Percentiles rank a stretch among this genome's conserved stretches.
Conservation (phyloP, 2,888 invertebrate species). For the Macaria notata region DNA sequence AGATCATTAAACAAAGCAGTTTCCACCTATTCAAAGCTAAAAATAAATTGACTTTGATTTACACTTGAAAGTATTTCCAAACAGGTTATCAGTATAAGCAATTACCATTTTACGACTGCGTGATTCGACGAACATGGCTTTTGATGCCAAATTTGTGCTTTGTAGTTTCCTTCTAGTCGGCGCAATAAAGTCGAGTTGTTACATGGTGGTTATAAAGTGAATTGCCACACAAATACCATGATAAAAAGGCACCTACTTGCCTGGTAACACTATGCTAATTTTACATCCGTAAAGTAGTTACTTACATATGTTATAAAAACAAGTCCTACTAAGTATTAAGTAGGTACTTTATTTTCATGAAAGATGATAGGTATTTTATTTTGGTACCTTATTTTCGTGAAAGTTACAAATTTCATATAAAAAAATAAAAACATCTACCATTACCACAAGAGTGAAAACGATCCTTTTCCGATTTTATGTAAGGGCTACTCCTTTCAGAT, state of each 20-base stretch:
- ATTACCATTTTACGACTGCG: slow-evolving; percentile 57
- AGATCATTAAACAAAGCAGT: not conserved
- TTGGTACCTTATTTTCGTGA: too few relatives aligned
- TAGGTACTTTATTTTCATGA: too few relatives aligned
- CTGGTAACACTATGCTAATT: not conserved
- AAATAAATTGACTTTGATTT: slow-evolving; percentile 51
- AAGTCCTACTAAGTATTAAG: too few relatives aligned
- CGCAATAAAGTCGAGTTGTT: slow-evolving; percentile 36
- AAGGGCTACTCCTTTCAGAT: too few relatives aligned
- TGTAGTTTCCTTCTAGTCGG: slow-evolving; percentile 45
- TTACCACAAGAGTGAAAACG: too few relatives aligned
- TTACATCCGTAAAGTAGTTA: too few relatives aligned
- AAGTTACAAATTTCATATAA: too few relatives aligned
- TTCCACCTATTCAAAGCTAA: not conserved
- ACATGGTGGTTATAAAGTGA: slow-evolving; percentile 25
- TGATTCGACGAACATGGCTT: slow-evolving; percentile 49
- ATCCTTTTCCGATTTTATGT: too few relatives aligned
- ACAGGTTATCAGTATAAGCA: slow-evolving; percentile 53
- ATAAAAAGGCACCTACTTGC: not conserved
- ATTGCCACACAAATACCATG: slow-evolving; percentile 19
- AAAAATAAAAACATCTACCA: too few relatives aligned
- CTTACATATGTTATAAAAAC: too few relatives aligned
- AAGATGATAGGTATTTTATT: too few relatives aligned
- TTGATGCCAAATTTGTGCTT: slow-evolving; percentile 43
- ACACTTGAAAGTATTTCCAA: slow-evolving; percentile 58